Conservation (phyloP, 1,140 invertebrate genomes). For the Atta cephalotes region DNA sequence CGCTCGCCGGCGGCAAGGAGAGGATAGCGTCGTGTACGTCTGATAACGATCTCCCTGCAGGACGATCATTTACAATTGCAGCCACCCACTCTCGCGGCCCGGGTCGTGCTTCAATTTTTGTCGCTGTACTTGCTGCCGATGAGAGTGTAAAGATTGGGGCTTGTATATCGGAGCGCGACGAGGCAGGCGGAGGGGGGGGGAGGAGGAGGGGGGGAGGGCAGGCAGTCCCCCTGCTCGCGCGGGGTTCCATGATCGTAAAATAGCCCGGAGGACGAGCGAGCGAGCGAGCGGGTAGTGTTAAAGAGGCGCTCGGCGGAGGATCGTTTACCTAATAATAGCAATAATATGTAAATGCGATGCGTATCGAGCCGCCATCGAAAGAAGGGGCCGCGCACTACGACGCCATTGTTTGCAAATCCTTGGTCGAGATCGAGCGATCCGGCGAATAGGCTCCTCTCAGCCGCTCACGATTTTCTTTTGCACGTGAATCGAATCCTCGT, state of each 20-base stretch:
- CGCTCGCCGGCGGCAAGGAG: constrained; percentile 32
- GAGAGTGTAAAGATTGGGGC: constrained; percentile 29
- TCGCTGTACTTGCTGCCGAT: constrained; percentile 54
- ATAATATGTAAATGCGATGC: constrained; percentile 86
- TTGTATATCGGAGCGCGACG: constrained; percentile 74
- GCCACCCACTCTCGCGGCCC: constrained; percentile 77
- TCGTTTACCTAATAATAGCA: constrained; percentile 86
- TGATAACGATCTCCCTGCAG: constrained; percentile 79
- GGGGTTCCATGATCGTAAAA: constrained; percentile 78
- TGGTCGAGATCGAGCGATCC: constrained; percentile 76
- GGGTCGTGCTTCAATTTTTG: constrained; percentile 78
- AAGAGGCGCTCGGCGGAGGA: constrained; percentile 83
- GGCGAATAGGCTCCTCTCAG: constrained; percentile 39
- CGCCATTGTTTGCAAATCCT: constrained; percentile 85
- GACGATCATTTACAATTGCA: constrained; percentile 80
- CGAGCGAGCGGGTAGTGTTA: constrained; percentile 78
- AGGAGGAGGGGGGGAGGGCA: not conserved
- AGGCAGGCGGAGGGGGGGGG: not conserved
- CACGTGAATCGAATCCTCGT: constrained; percentile 22
- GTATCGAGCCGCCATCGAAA: constrained; percentile 85
- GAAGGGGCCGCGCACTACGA: constrained; percentile 81
- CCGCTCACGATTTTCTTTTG: constrained; percentile 31
- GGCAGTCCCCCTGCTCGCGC: too few species aligned
- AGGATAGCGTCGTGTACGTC: constrained; percentile 54
- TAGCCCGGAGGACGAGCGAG: constrained; percentile 80